Percentiles rank a stretch among this genome's conserved stretches.
Evolutionary conservation across 2,888 invertebrate genomes (phyloP).

Genomic region (Agrilus mali): DNA sequence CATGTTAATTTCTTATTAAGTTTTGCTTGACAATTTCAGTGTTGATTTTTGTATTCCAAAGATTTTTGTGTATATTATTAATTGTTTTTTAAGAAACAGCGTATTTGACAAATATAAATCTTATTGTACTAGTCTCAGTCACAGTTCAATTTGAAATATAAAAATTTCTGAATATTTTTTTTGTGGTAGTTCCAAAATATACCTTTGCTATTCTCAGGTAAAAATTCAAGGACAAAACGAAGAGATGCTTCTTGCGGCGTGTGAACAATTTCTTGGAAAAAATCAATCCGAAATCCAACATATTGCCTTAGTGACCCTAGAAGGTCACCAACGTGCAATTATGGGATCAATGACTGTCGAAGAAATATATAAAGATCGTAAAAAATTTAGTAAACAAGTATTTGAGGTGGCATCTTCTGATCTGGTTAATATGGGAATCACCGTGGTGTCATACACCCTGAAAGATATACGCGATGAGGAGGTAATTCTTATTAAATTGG

Average conservation of each 20-base stretch:
- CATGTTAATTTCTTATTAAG: too few species aligned
- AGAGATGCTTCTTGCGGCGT: conserved; percentile 81
- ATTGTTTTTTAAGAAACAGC: too few species aligned
- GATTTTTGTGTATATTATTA: too few species aligned
- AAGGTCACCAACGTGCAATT: conserved; percentile 89
- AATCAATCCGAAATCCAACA: conserved; percentile 77
- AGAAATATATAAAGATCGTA: conserved; percentile 91
- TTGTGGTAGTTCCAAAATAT: too few species aligned
- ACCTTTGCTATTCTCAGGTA: conserved; percentile 40
- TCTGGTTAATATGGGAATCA: conserved; percentile 92
- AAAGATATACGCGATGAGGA: conserved; percentile 93
- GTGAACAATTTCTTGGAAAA: conserved; percentile 89
- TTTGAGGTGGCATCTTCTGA: conserved; percentile 93
- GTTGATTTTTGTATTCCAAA: too few species aligned
- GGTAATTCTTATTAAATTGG: conserved; percentile 40
- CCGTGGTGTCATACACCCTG: conserved; percentile 87
- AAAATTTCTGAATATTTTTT: too few species aligned
- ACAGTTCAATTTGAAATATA: too few species aligned
- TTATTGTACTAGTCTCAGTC: too few species aligned
- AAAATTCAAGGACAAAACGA: conserved; percentile 83
- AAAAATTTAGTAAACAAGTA: conserved; percentile 89
- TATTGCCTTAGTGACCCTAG: conserved; percentile 81
- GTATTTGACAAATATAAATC: too few species aligned
- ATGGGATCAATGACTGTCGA: conserved; percentile 97
- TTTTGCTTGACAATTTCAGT: too few species aligned